These are phyloP conservation scores for Scaptomyza flava DNA, from an alignment of 2,888 invertebrate genomes.

Conservation along the genomic window DNA sequence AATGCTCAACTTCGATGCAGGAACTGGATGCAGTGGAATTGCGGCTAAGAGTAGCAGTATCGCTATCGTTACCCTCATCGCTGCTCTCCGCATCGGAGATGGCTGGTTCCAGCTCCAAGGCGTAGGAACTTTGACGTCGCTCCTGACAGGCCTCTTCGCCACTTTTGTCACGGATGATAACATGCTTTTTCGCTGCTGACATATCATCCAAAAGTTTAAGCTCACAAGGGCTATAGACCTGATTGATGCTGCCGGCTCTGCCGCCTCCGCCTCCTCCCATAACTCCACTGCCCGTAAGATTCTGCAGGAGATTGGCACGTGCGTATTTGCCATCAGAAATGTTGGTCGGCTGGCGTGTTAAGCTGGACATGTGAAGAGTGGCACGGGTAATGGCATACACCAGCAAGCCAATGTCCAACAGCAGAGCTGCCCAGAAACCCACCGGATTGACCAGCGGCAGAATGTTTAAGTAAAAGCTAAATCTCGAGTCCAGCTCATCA, in stretches of 20 bases:
- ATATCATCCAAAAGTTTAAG: slow-evolving; percentile 74
- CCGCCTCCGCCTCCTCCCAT: slow-evolving; percentile 17
- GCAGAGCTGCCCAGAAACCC: slow-evolving; percentile 81
- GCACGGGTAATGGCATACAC: slow-evolving; percentile 81
- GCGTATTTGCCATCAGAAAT: slow-evolving; percentile 77
- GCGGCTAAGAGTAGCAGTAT: slow-evolving; percentile 68
- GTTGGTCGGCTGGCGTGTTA: slow-evolving; percentile 62
- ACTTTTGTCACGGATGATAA: slow-evolving; percentile 47
- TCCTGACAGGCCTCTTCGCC: slow-evolving; percentile 47
- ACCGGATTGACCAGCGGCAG: slow-evolving; percentile 87
- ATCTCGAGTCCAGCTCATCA: slow-evolving; percentile 86
- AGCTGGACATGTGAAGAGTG: slow-evolving; percentile 79
- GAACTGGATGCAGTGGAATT: slow-evolving; percentile 71
- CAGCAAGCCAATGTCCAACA: slow-evolving; percentile 75
- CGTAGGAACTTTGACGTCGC: slow-evolving; percentile 63
- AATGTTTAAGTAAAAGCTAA: slow-evolving; percentile 90
- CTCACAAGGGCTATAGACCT: slow-evolving; percentile 82
- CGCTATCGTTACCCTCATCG: slow-evolving; percentile 75
- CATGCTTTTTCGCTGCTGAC: slow-evolving; percentile 62
- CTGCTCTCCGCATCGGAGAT: slow-evolving; percentile 67
- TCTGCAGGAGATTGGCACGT: slow-evolving; percentile 72
- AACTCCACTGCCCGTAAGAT: slow-evolving; percentile 42
- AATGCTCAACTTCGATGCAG: slow-evolving; percentile 49
- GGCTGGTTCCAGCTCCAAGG: slow-evolving; percentile 80
- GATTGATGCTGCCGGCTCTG: slow-evolving; percentile 29